Conservation (phyloP, 2,888 invertebrate genomes). For the Crossocerus cetratus region DNA sequence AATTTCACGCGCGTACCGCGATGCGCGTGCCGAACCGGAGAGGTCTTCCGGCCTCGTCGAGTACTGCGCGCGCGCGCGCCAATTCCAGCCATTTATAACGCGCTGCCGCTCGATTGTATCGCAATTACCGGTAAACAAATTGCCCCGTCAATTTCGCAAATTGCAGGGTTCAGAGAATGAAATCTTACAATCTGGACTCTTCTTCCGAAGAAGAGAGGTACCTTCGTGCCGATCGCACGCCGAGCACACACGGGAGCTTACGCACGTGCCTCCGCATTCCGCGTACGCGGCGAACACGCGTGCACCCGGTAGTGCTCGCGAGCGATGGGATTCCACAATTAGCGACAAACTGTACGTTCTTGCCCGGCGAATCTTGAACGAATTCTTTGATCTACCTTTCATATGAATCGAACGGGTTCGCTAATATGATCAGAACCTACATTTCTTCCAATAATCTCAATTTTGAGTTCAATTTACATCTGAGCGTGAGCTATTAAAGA, state of each 20-base stretch:
- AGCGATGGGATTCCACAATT: slow-evolving; percentile 33
- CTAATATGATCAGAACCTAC: too few species aligned
- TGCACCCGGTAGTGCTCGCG: slow-evolving; percentile 30
- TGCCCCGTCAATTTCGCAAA: slow-evolving; percentile 72
- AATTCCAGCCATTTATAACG: slow-evolving; percentile 58
- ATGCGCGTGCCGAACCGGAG: slow-evolving; percentile 36
- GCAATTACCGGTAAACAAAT: slow-evolving; percentile 72
- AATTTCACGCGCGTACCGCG: slow-evolving; percentile 9
- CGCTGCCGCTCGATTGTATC: slow-evolving; percentile 67
- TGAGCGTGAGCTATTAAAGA: too few species aligned
- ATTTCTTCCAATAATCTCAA: too few species aligned
- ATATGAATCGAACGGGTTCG: too few species aligned
- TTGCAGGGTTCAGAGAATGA: slow-evolving; percentile 69
- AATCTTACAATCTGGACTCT: slow-evolving; percentile 68
- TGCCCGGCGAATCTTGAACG: too few species aligned
- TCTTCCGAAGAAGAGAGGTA: too few species aligned
- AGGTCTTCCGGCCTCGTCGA: too few species aligned
- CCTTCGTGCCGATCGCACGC: slow-evolving; percentile 52
- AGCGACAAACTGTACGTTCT: slow-evolving; percentile 21
- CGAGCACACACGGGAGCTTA: slow-evolving; percentile 25
- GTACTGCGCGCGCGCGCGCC: slow-evolving; percentile 18
- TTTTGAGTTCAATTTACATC: too few species aligned
- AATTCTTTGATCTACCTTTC: too few species aligned
- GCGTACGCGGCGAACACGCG: slow-evolving; percentile 16
- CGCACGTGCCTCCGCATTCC: slow-evolving; percentile 43